Conservation (phyloP, 2,797 vertebrate species). For the Manis javanica region DNA sequence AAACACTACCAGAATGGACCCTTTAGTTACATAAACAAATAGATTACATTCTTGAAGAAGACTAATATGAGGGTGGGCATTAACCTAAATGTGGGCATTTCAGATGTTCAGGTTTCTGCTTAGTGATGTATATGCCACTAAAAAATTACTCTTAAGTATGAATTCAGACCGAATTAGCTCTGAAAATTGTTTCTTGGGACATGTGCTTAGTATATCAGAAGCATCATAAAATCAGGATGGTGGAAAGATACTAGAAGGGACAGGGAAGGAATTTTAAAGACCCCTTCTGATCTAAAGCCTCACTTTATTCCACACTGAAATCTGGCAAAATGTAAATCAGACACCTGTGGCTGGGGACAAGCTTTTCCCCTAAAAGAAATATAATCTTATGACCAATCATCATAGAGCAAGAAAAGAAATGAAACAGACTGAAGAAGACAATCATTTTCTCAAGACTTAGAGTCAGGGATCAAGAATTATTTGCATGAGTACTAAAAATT, state of each 20-base stretch:
- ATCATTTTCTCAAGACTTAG: background rate
- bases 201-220: background rate
- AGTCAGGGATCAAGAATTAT: background rate
- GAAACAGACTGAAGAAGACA: background rate
- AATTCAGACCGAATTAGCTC: background rate
- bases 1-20: background rate
- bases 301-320: constrained; percentile 24
- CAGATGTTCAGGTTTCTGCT: background rate
- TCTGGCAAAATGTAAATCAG: background rate
- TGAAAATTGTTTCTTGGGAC: constrained; percentile 20
- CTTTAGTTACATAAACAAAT: background rate
- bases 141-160: background rate
- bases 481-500: background rate
- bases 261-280: constrained; percentile 7
- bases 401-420: constrained; percentile 1
- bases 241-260: background rate
- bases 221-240: background rate
- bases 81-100: background rate
- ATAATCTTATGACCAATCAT: background rate
- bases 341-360: background rate
- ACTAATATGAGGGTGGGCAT: background rate
- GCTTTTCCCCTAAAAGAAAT: background rate
- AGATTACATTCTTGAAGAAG: background rate
- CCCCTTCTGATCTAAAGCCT: background rate
- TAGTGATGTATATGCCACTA: background rate